These are phyloP conservation scores for Varecia variegata DNA, from an alignment of 2,797 vertebrate species.

Conservation along the genomic window DNA sequence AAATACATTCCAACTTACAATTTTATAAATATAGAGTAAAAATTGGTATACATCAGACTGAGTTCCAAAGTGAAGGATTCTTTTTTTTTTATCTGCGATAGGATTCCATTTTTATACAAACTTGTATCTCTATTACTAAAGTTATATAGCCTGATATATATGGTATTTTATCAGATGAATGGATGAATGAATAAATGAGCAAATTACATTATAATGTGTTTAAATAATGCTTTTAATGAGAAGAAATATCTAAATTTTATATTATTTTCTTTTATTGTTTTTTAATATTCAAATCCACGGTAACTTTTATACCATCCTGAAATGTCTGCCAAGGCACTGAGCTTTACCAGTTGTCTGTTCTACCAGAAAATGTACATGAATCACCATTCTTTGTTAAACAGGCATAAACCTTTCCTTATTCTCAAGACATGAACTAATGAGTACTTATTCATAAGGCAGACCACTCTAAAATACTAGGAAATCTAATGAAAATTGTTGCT, in stretches of 20 bases:
- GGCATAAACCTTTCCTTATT: neutral
- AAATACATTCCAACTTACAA: neutral
- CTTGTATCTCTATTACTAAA: neutral
- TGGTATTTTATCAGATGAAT: neutral
- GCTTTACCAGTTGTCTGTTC: neutral
- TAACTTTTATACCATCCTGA: neutral
- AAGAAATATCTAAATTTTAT: constrained; percentile 1
- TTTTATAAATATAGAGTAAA: neutral
- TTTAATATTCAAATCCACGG: neutral
- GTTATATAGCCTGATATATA: neutral
- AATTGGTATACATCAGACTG: neutral
- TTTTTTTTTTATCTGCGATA: too few relatives aligned
- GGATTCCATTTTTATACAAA: neutral
- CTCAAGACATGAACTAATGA: neutral
- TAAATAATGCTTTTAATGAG: neutral
- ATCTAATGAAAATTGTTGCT: neutral
- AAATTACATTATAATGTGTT: neutral
- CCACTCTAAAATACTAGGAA: neutral
- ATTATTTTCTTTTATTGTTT: neutral
- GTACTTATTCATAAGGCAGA: neutral
- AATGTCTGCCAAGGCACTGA: neutral
- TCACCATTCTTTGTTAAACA: neutral
- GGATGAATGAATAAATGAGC: neutral
- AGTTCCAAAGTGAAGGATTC: neutral
- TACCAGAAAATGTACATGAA: neutral